Evolutionary conservation across 1,140 invertebrate species (phyloP).

Genomic region (Leucophenga varia): DNA sequence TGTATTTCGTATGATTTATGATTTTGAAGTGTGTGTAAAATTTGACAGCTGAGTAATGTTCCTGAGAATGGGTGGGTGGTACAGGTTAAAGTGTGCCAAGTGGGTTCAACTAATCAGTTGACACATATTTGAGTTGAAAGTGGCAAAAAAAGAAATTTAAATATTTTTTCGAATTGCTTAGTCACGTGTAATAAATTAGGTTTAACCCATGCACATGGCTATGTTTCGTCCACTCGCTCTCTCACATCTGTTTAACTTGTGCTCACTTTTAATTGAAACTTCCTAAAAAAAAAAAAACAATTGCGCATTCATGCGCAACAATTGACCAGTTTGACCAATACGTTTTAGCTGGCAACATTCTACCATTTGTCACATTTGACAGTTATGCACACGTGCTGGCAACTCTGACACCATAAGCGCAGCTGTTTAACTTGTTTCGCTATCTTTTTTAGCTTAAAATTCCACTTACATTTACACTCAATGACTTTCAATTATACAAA

Average conservation of each 20-base stretch:
- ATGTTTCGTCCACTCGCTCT: neutral
- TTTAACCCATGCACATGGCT: too few species aligned
- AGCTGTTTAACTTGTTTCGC: slow-evolving; percentile 46
- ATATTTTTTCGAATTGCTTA: too few species aligned
- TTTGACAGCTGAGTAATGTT: slow-evolving; percentile 36
- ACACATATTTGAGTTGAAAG: too few species aligned
- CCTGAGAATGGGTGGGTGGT: too few species aligned
- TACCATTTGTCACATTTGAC: slow-evolving; percentile 43
- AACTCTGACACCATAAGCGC: slow-evolving; percentile 12
- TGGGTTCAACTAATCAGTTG: too few species aligned
- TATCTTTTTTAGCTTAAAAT: slow-evolving; percentile 20
- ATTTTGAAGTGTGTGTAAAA: slow-evolving; percentile 21
- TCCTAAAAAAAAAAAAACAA: neutral
- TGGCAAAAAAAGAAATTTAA: too few species aligned
- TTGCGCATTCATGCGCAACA: slow-evolving; percentile 32
- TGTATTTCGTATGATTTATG: slow-evolving; percentile 34
- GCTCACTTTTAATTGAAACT: slow-evolving; percentile 29
- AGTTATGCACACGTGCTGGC: slow-evolving; percentile 18
- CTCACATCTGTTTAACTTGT: slow-evolving; percentile 38
- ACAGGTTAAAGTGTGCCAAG: slow-evolving; percentile 30
- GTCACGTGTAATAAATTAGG: too few species aligned
- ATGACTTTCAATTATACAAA: slow-evolving; percentile 46
- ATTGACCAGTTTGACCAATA: too few species aligned
- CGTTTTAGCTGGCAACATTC: slow-evolving; percentile 13
- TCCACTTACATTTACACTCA: slow-evolving; percentile 26